Percentiles rank a stretch among this genome's conserved stretches.
Conservation (phyloP, 2,113 vertebrate species). For the Hemichromis elongatus region DNA sequence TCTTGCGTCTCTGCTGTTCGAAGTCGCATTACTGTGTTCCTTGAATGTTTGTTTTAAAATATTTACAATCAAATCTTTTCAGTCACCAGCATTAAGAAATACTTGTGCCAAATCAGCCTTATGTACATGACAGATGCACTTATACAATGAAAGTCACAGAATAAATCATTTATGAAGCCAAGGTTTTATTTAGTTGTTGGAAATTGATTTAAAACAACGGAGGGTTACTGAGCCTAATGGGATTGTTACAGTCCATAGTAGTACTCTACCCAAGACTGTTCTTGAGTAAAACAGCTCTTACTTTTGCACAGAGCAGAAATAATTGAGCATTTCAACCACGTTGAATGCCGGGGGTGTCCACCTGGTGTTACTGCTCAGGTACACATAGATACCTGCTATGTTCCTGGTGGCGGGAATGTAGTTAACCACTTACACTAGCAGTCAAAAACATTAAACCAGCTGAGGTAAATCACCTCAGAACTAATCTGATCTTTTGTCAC, state of each 20-base stretch:
- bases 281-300: conserved; percentile 47
- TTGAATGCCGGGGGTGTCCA: neutral
- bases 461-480: conserved; percentile 1
- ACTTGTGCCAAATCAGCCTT: neutral
- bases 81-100: neutral
- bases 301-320: conserved; percentile 55
- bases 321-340: conserved; percentile 54
- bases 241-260: conserved; percentile 17
- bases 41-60: neutral
- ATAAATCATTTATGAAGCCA: conserved; percentile 2
- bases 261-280: conserved; percentile 52
- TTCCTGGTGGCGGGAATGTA: neutral
- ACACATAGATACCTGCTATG: neutral
- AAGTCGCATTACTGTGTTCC: neutral
- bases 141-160: neutral
- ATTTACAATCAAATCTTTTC: neutral
- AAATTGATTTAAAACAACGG: neutral
- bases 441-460: conserved; percentile 12
- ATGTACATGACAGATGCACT: neutral
- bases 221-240: neutral
- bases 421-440: neutral
- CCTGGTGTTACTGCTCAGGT: neutral
- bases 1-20: neutral
- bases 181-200: neutral
- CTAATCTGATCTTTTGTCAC: conserved; percentile 5